Conservation (phyloP, 2,113 vertebrate genomes). For the Brachionichthys hirsutus region DNA sequence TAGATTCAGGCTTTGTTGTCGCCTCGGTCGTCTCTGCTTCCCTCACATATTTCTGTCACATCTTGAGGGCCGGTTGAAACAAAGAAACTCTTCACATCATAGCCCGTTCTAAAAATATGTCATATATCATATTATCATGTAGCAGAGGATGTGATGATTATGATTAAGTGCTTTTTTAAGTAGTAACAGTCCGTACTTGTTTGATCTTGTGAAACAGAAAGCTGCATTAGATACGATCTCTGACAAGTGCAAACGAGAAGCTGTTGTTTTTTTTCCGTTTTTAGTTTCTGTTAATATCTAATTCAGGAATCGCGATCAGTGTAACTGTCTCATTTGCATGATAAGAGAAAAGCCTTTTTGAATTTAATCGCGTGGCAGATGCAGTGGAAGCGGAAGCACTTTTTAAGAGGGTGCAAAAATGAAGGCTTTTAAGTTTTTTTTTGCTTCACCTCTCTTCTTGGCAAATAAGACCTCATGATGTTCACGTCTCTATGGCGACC, state of each 20-base stretch:
- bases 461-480: constrained; percentile 2
- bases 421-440: constrained; percentile 2
- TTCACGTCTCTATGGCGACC: background rate
- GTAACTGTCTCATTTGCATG: background rate
- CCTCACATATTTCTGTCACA: background rate
- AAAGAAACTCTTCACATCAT: background rate
- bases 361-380: background rate
- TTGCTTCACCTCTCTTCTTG: constrained; percentile 3
- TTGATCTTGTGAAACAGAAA: no score
- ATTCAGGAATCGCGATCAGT: constrained; percentile 10
- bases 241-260: background rate
- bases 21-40: background rate
- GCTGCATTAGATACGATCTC: background rate
- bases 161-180: background rate
- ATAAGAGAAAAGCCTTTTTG: background rate
- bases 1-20: background rate
- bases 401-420: constrained; percentile 4
- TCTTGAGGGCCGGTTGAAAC: background rate
- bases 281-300: background rate
- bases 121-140: background rate
- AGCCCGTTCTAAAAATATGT: background rate
- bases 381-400: constrained; percentile 14
- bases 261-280: background rate
- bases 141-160: background rate
- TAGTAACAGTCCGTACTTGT: no score